Evolutionary conservation across 2,113 vertebrate species (phyloP).

Genomic region (Lophura nycthemera): DNA sequence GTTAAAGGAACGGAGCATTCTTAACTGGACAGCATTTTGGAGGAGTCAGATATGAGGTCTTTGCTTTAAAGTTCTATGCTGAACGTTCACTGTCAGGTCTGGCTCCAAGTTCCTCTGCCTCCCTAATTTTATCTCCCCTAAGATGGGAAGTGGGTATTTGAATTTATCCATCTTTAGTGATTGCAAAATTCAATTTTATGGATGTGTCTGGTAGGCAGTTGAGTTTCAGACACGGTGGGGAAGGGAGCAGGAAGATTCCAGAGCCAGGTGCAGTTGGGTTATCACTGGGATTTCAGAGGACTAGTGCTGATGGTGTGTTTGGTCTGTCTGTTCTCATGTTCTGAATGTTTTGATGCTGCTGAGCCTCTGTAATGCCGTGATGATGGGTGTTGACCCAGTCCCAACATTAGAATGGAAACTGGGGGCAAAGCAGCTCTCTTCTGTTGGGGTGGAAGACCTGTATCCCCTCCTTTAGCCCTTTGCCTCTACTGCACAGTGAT

Average conservation of each 20-base stretch:
- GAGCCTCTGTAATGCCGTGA: neutral
- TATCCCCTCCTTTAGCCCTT: neutral
- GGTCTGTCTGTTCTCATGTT: neutral
- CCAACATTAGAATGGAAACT: neutral
- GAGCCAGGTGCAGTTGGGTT: neutral
- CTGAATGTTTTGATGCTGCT: neutral
- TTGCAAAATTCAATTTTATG: neutral
- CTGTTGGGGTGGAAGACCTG: neutral
- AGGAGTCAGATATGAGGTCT: neutral
- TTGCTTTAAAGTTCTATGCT: neutral
- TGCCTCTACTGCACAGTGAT: neutral
- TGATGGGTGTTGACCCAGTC: neutral
- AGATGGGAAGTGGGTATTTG: neutral
- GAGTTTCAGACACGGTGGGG: neutral
- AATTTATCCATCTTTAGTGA: neutral
- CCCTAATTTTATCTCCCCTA: neutral
- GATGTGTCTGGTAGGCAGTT: neutral
- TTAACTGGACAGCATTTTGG: slow-evolving; percentile 15
- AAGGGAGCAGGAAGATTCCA: neutral
- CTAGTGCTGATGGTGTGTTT: neutral
- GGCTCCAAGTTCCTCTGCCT: neutral
- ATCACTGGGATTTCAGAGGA: neutral
- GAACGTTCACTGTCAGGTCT: neutral
- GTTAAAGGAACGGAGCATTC: neutral
- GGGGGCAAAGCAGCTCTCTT: neutral